phyloP scores from a whole-genome alignment of 2,113 vertebrate genomes.

The Seriola quinqueradiata region DNA sequence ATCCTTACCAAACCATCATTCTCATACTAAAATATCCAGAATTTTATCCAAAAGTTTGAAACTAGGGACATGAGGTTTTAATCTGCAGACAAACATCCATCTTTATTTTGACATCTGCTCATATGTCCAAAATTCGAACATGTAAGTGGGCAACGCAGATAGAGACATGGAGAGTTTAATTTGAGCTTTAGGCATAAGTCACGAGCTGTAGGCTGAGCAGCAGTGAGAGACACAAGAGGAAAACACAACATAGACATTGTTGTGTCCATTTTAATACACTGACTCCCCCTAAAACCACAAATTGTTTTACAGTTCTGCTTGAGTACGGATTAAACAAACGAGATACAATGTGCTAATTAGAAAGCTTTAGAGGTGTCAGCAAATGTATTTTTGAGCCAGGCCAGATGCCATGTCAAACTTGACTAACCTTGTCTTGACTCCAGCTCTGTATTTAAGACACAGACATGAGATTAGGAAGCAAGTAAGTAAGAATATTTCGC shows the following conservation, averaged over 20 bases:
- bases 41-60: not conserved
- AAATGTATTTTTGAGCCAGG: not conserved
- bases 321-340: not conserved
- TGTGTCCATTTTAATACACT: not conserved
- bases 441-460: not conserved
- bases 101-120: not conserved
- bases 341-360: slow-evolving; percentile 16
- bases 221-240: not conserved
- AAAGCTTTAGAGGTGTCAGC: not conserved
- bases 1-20: not conserved
- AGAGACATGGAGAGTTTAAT: not conserved
- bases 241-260: not conserved
- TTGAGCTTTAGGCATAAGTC: not conserved
- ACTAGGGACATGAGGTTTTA: not conserved
- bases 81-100: too few species aligned
- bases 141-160: not conserved
- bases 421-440: not conserved
- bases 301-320: not conserved
- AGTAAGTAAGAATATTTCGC: not conserved
- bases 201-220: not conserved
- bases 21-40: not conserved
- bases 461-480: not conserved
- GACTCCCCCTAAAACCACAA: not conserved
- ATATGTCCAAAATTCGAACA: not conserved
- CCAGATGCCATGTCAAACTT: not conserved